Base-by-base conservation (phyloP, 1,140 invertebrate genomes). In the Chrysomallon squamiferum region DNA sequence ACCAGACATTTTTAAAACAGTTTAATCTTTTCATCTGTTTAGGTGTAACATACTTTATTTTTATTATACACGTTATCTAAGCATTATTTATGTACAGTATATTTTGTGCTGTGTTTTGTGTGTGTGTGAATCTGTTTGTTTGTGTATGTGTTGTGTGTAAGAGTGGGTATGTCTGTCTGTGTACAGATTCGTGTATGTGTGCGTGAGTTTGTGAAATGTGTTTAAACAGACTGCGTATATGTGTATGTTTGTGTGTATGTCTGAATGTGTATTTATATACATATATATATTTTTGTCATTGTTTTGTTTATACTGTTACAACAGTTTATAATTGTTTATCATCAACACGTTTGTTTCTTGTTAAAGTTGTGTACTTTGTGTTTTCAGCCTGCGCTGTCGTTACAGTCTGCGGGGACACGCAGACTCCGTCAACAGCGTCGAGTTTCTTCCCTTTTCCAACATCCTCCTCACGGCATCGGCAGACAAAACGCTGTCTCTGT, bases 401-500 rank as follows among this genome's bases (percentile, higher is more conserved):
- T 79, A 70, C 60, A 85, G 82, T 13, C 59, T 87, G 32, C 66
- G 85, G 65, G 84, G 84, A 5, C 85, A 87, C 62, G 73, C 79
- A 7, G 85, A 86, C 63, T 85, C 84, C 2, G 84, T 87, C 27
- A 86, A 87, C 72, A 80, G 77, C 50, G 78, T 85, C 20, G 72
- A 85, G 72, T 87, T 86, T 66, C 74, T 86, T 3, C 80, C 77
- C 11, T 84, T 76, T 71, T 85, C 83, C 30, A 86, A 86, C 74
- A 84, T 76, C 13, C 64, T 87, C 3, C 62, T 85, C 25, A 83
- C 85, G 4, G 74, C 76, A 25, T 86, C 85, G 54, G 80, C 84
- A 56, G 85, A 87, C 70, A 86, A 87, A 71, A 86, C 84, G 9
- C 25, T 87, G 7, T 85, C 82, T 38, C 65, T 87, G 13, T 87